A percentile compares a stretch with the other conserved stretches of the same genome.
Evolutionary conservation across 2,113 vertebrate species (phyloP).

Genomic region (Pollachius pollachius): DNA sequence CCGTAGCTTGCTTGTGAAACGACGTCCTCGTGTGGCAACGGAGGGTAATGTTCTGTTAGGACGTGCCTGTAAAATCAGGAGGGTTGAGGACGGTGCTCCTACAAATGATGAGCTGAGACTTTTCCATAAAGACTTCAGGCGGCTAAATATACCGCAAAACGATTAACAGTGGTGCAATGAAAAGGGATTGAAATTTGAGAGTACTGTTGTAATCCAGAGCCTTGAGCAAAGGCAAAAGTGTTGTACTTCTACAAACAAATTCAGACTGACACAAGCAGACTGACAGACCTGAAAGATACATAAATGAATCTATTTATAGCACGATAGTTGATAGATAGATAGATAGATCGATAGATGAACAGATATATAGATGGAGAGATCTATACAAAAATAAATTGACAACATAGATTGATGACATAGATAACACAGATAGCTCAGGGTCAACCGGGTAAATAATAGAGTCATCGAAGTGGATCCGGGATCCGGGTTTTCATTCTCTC

Average conservation of each 20-base stretch:
- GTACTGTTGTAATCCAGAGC: too few relatives aligned
- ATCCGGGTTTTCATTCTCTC: constrained; percentile 66
- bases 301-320: constrained; percentile 15
- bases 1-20: constrained; percentile 53
- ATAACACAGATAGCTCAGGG: too few relatives aligned
- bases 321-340: constrained; percentile 9
- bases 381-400: too few relatives aligned
- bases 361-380: too few relatives aligned
- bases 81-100: constrained; percentile 25
- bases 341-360: background rate
- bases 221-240: background rate
- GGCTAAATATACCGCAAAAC: too few relatives aligned
- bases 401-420: too few relatives aligned
- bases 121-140: too few relatives aligned
- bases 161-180: too few relatives aligned
- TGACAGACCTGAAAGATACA: background rate
- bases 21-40: constrained; percentile 72
- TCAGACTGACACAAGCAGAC: background rate
- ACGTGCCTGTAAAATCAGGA: background rate
- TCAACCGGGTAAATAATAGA: too few relatives aligned
- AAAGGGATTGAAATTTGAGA: too few relatives aligned
- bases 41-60: constrained; percentile 17
- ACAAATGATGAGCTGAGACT: too few relatives aligned
- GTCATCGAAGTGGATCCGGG: constrained; percentile 10
- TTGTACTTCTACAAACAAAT: background rate